phyloP scores from a whole-genome alignment of 2,888 invertebrate genomes.

The Aleiodes testaceus region DNA sequence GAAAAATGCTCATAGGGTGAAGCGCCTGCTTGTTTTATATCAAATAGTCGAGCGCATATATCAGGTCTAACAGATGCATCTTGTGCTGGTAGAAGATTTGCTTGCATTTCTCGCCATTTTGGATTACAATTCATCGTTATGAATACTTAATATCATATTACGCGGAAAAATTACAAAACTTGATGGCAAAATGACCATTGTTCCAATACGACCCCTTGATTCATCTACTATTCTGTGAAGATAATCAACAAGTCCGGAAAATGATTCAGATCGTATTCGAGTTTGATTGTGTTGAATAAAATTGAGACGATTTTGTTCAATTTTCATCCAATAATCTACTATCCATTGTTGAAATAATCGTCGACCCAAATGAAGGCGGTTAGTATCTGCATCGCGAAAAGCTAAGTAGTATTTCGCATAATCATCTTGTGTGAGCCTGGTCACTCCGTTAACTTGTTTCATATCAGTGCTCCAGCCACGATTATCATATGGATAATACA shows the following conservation, averaged over 20 bases:
- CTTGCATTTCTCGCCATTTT: slow-evolving; percentile 68
- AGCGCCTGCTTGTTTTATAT: too few relatives aligned
- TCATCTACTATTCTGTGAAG: not conserved
- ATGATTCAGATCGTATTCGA: slow-evolving; percentile 7
- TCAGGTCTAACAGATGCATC: slow-evolving; percentile 64
- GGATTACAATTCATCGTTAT: slow-evolving; percentile 72
- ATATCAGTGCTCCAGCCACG: not conserved
- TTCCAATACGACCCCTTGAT: slow-evolving; percentile 54
- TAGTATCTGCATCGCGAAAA: too few relatives aligned
- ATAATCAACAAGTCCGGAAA: slow-evolving; percentile 2
- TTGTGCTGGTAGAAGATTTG: slow-evolving; percentile 59
- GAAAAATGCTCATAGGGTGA: too few relatives aligned
- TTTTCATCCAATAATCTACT: not conserved
- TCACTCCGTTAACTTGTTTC: too few relatives aligned
- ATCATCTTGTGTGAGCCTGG: too few relatives aligned
- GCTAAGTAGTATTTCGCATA: not conserved
- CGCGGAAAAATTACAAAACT: slow-evolving; percentile 64
- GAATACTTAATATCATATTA: slow-evolving; percentile 68
- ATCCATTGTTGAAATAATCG: slow-evolving; percentile 9
- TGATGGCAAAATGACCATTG: slow-evolving; percentile 63
- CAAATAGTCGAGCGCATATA: slow-evolving; percentile 58
- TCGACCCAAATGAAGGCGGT: not conserved
- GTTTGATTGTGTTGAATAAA: slow-evolving; percentile 24
- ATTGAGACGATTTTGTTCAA: slow-evolving; percentile 39
- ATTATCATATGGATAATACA: slow-evolving; percentile 40